phyloP scores from a whole-genome alignment of 2,888 invertebrate species.

The Stenodera caucasica region DNA sequence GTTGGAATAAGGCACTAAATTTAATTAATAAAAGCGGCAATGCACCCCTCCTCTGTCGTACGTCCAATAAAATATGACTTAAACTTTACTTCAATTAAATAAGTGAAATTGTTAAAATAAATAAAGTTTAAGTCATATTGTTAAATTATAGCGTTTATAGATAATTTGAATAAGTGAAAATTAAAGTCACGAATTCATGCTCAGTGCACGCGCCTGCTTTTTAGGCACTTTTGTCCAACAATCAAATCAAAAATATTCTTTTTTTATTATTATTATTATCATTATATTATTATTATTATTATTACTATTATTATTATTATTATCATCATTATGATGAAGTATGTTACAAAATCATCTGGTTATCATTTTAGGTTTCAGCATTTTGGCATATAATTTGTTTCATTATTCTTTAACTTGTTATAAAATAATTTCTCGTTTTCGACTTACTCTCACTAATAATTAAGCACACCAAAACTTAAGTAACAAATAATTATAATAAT shows the following conservation, averaged over 20 bases:
- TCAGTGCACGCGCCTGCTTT: slow-evolving; percentile 51
- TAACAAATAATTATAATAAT: too few relatives aligned
- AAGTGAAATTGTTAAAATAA: slow-evolving; percentile 27
- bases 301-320: not conserved
- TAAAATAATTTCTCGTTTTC: not conserved
- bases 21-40: slow-evolving; percentile 45
- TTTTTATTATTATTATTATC: not conserved
- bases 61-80: slow-evolving; percentile 49
- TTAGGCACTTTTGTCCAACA: slow-evolving; percentile 38
- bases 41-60: slow-evolving; percentile 55
- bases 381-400: not conserved
- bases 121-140: slow-evolving; percentile 24
- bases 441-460: not conserved
- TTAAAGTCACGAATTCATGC: slow-evolving; percentile 40
- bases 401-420: not conserved
- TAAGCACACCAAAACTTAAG: not conserved
- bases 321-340: too few relatives aligned
- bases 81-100: slow-evolving; percentile 23
- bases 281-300: not conserved
- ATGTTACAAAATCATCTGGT: not conserved
- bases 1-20: slow-evolving; percentile 52
- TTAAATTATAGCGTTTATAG: slow-evolving; percentile 51
- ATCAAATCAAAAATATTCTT: slow-evolving; percentile 29
- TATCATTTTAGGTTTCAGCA: too few relatives aligned
- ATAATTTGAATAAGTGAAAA: slow-evolving; percentile 44